phyloP scores from a whole-genome alignment of 2,797 vertebrate genomes.

The Halcyon chelicuti region DNA sequence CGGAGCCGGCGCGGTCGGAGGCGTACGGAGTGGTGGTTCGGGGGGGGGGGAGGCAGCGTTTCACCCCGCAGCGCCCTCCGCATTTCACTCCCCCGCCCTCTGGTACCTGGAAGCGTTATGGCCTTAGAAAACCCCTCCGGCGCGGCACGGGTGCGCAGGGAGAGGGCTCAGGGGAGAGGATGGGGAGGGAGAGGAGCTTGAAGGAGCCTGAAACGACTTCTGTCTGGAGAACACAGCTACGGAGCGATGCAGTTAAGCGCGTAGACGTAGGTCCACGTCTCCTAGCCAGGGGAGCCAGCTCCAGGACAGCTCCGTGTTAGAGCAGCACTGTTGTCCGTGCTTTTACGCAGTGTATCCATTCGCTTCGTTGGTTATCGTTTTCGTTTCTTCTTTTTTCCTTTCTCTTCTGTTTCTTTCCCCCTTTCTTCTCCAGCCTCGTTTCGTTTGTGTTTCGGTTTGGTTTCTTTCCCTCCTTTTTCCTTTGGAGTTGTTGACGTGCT shows the following conservation, averaged over 20 bases:
- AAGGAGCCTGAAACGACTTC: not conserved
- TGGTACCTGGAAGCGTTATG: slow-evolving; percentile 76
- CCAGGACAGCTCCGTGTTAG: slow-evolving; percentile 38
- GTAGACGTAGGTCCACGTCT: not conserved
- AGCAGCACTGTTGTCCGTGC: slow-evolving; percentile 84
- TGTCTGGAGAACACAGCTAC: slow-evolving; percentile 1
- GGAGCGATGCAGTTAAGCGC: not conserved
- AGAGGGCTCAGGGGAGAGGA: slow-evolving; percentile 9
- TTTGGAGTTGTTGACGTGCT: slow-evolving; percentile 78
- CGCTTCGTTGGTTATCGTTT: slow-evolving; percentile 82
- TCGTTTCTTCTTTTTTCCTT: slow-evolving; percentile 76
- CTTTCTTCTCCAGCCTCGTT: slow-evolving; percentile 77
- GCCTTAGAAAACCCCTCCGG: slow-evolving; percentile 34
- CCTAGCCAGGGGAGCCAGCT: slow-evolving; percentile 43
- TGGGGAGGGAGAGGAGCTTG: slow-evolving; percentile 35
- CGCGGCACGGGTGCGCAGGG: not conserved
- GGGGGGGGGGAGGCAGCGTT: slow-evolving; percentile 60
- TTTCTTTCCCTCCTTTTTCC: slow-evolving; percentile 65
- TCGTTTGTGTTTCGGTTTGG: slow-evolving; percentile 52
- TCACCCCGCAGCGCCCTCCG: slow-evolving; percentile 46
- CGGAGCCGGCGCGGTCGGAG: not conserved
- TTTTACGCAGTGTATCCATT: slow-evolving; percentile 91
- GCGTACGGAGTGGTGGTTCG: not conserved
- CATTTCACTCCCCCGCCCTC: slow-evolving; percentile 67
- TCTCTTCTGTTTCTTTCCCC: slow-evolving; percentile 77